These are phyloP conservation scores for Sminthopsis crassicaudata DNA, from an alignment of 2,113 vertebrate genomes.

Conservation along the genomic window DNA sequence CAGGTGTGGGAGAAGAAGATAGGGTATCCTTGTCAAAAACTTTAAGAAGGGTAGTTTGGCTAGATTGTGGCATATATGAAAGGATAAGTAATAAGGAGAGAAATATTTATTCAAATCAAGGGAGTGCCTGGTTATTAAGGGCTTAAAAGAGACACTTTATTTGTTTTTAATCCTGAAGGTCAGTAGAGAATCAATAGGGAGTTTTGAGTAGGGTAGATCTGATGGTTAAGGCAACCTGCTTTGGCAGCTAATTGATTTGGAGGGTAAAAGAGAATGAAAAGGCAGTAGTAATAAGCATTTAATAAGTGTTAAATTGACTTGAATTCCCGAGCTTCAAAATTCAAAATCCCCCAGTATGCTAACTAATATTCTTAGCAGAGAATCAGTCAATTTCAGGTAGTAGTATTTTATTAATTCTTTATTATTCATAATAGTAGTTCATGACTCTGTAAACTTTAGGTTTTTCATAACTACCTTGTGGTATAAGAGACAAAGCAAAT, in stretches of 20 bases:
- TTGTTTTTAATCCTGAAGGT: background rate
- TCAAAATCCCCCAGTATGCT: background rate
- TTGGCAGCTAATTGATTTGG: background rate
- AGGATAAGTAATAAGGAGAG: background rate
- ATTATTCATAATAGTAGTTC: background rate
- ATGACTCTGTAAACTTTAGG: background rate
- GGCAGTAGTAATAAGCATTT: background rate
- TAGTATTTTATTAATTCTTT: background rate
- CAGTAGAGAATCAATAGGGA: background rate
- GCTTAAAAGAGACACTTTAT: background rate
- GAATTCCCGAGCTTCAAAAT: background rate
- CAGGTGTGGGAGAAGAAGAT: background rate
- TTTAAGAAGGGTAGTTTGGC: background rate
- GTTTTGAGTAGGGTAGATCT: background rate
- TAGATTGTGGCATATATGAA: background rate
- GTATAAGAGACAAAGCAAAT: background rate
- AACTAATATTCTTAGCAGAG: background rate
- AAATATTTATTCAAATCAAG: background rate
- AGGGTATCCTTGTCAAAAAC: background rate
- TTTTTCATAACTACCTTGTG: background rate
- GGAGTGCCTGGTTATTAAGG: background rate
- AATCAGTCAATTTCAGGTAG: background rate
- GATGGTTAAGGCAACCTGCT: background rate
- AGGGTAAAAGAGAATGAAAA: background rate
- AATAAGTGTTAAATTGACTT: background rate